Conservation (phyloP, 2,113 vertebrate genomes). For the Ifrita kowaldi region DNA sequence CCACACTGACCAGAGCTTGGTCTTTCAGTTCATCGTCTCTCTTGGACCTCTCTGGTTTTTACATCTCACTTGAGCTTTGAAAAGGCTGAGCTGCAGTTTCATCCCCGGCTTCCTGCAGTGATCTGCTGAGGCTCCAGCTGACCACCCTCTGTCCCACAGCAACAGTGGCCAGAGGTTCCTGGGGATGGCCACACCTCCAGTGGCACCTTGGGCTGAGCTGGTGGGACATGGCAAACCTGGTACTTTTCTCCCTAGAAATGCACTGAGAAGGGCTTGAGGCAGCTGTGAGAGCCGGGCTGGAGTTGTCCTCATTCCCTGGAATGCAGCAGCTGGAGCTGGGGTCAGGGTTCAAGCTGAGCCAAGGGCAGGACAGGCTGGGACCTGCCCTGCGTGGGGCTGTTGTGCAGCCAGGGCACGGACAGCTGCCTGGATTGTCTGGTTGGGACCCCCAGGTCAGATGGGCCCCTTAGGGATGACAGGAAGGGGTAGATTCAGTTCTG, state of each 20-base stretch:
- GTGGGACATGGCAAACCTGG: not conserved
- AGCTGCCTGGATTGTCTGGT: not conserved
- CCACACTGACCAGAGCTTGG: not conserved
- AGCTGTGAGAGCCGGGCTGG: not conserved
- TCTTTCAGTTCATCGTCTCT: not conserved
- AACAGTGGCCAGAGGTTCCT: not conserved
- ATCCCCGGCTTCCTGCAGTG: not conserved
- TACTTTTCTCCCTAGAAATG: not conserved
- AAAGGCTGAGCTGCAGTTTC: not conserved
- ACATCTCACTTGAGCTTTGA: not conserved
- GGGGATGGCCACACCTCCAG: rapidly evolving
- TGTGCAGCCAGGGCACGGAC: rapidly evolving
- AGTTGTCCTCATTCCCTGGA: not conserved
- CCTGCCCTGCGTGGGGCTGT: not conserved
- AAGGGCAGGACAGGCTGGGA: not conserved
- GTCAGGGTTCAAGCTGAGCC: not conserved
- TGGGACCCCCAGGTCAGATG: not conserved
- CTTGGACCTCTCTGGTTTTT: not conserved
- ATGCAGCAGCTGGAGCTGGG: not conserved
- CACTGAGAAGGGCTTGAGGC: not conserved
- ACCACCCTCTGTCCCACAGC: rapidly evolving
- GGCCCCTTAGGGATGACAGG: not conserved
- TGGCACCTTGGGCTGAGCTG: not conserved
- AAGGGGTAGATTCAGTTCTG: not conserved
- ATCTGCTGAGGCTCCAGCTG: not conserved